phyloP scores from a whole-genome alignment of 2,113 vertebrate species.

The Australoheros scitulus region DNA sequence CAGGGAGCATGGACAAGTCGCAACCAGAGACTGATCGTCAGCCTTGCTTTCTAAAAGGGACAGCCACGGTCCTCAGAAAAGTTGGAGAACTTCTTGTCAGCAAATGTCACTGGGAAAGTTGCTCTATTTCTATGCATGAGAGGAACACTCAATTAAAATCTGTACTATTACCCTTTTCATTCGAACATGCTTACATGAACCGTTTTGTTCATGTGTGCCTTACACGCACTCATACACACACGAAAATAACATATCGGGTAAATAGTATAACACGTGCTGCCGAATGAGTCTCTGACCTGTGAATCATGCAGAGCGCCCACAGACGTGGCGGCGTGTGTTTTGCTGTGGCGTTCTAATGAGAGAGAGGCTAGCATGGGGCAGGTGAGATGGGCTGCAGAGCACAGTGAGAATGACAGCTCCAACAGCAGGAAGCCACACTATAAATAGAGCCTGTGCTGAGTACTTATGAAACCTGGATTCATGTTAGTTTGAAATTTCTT shows the following conservation, averaged over 20 bases:
- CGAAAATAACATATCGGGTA: not conserved
- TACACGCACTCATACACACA: not conserved
- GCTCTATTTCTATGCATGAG: not conserved
- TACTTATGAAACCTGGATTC: constrained; percentile 62
- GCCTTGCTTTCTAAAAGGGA: constrained; percentile 15
- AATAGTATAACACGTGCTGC: constrained; percentile 12
- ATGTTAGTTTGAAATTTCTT: constrained; percentile 26
- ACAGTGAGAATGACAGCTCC: constrained; percentile 46
- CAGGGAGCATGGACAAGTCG: constrained; percentile 41
- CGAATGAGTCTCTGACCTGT: constrained; percentile 45
- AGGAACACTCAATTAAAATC: not conserved
- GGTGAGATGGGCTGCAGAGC: constrained; percentile 48
- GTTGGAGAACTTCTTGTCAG: constrained; percentile 24
- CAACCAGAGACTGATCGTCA: constrained; percentile 20
- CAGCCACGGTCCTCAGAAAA: not conserved
- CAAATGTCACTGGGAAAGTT: constrained; percentile 24
- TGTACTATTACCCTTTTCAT: not conserved
- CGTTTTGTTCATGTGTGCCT: not conserved
- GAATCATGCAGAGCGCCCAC: constrained; percentile 58
- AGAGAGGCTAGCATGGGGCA: constrained; percentile 26
- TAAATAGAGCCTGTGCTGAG: constrained; percentile 62
- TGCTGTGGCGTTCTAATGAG: constrained; percentile 56
- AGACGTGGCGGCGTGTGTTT: constrained; percentile 19
- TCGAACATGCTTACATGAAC: not conserved
- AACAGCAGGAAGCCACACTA: constrained; percentile 48